Conservation (phyloP, 2,113 vertebrate genomes). For the Calypte anna region DNA sequence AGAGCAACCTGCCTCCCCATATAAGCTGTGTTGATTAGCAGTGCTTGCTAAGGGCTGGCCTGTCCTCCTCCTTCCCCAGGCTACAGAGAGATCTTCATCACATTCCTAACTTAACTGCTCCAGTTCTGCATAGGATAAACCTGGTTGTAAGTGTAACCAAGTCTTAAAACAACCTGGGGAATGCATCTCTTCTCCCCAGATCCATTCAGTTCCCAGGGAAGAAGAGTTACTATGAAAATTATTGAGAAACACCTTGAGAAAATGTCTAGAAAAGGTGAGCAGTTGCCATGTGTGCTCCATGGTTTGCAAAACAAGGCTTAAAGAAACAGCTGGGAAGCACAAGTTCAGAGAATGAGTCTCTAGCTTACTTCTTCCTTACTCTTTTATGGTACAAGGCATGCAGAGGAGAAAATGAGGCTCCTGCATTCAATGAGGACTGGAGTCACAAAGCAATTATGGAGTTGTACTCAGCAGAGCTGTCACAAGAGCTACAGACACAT, state of each 20-base stretch:
- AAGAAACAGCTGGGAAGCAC: background rate
- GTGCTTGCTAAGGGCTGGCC: background rate
- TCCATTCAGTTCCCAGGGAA: background rate
- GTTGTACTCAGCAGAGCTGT: background rate
- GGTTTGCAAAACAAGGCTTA: background rate
- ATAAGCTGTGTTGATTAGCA: background rate
- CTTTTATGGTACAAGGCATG: background rate
- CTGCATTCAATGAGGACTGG: background rate
- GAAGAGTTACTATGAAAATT: background rate
- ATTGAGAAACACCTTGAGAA: background rate
- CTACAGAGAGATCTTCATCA: background rate
- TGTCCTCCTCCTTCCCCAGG: background rate
- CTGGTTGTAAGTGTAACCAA: background rate
- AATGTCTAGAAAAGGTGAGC: background rate
- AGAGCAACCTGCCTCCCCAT: background rate
- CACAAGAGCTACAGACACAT: background rate
- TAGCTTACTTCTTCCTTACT: background rate
- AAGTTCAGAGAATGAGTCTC: background rate
- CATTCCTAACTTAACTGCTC: background rate
- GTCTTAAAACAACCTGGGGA: background rate
- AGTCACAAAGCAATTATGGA: background rate
- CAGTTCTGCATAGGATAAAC: background rate
- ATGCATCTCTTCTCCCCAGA: background rate
- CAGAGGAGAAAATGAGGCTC: background rate
- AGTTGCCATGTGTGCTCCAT: rapidly evolving